Percentiles rank a stretch among this genome's conserved stretches.
These are phyloP conservation scores for Mythimna ferrago DNA, from an alignment of 2,888 invertebrate genomes.

Conservation along the genomic window DNA sequence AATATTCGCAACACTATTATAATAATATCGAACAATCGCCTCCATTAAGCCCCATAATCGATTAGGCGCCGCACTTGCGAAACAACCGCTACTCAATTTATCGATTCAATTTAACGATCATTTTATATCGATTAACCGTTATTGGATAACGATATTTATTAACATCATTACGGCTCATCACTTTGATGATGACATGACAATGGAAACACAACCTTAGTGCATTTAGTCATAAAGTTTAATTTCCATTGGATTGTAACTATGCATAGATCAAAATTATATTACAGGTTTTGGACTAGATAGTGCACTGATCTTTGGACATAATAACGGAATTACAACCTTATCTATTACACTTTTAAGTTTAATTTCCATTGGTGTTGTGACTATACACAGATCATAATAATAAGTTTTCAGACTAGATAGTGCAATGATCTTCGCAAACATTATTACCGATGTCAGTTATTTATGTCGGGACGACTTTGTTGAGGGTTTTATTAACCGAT, in stretches of 20 bases:
- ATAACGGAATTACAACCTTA: constrained; percentile 20
- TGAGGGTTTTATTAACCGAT: constrained; percentile 49
- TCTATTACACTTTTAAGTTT: not conserved
- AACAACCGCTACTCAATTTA: constrained; percentile 63
- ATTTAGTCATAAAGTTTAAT: not conserved
- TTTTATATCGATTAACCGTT: constrained; percentile 66
- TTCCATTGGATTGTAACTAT: not conserved
- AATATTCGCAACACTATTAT: constrained; percentile 29
- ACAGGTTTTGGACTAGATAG: constrained; percentile 24
- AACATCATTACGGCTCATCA: constrained; percentile 57
- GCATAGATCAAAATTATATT: constrained; percentile 28
- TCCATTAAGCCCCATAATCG: constrained; percentile 54
- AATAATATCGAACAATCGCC: constrained; percentile 35
- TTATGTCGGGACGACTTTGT: constrained; percentile 42
- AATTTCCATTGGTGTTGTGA: not conserved
- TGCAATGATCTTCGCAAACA: constrained; percentile 40
- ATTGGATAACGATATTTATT: constrained; percentile 62
- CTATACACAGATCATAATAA: constrained; percentile 19
- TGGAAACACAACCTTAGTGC: constrained; percentile 7
- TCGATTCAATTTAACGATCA: constrained; percentile 67
- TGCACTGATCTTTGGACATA: constrained; percentile 28
- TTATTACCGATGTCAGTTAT: constrained; percentile 48
- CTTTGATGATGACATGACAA: constrained; percentile 22
- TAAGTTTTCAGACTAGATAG: constrained; percentile 27
- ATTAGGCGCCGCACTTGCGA: constrained; percentile 62